Evolutionary conservation across 1,140 invertebrate species (phyloP).

Genomic region (Drosophila bocqueti): DNA sequence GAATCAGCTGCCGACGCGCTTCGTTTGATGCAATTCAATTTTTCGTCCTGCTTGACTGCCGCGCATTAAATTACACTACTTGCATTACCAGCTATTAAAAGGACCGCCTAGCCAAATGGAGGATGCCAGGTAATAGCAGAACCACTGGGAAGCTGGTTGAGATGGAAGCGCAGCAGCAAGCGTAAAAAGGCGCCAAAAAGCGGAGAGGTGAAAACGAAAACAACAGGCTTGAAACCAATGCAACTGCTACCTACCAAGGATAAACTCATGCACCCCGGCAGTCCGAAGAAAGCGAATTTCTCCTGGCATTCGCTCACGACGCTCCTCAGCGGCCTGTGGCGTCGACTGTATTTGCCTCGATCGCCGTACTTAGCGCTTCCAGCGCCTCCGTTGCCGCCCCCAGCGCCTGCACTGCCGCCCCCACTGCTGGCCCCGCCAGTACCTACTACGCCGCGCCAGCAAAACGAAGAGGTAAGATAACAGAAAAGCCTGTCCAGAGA

Average conservation of each 20-base stretch:
- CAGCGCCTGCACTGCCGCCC: conserved; percentile 1
- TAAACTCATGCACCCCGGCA: conserved; percentile 53
- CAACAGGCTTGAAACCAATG: conserved; percentile 26
- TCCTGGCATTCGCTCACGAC: conserved; percentile 61
- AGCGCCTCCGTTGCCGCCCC: conserved; percentile 31
- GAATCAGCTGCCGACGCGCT: conserved; percentile 67
- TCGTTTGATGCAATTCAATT: conserved; percentile 69
- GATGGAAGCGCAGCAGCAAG: not conserved
- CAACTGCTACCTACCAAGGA: not conserved
- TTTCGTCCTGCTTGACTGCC: conserved; percentile 25
- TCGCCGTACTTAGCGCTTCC: conserved; percentile 56
- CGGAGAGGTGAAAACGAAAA: conserved; percentile 11
- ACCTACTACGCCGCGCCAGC: conserved; percentile 20
- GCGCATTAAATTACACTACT: conserved; percentile 32
- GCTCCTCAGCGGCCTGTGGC: conserved; percentile 59
- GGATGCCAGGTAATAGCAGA: not conserved
- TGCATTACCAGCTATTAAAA: not conserved
- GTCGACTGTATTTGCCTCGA: conserved; percentile 51
- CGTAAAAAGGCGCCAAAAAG: conserved; percentile 65
- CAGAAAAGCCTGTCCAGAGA: conserved; percentile 19
- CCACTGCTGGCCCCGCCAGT: conserved; percentile 12
- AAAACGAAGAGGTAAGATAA: conserved; percentile 71
- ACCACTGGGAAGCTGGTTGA: not conserved
- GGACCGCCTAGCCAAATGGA: not conserved
- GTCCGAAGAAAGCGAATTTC: conserved; percentile 36